Base-by-base conservation (phyloP, 2,888 invertebrate species). In the Noctua pronuba region DNA sequence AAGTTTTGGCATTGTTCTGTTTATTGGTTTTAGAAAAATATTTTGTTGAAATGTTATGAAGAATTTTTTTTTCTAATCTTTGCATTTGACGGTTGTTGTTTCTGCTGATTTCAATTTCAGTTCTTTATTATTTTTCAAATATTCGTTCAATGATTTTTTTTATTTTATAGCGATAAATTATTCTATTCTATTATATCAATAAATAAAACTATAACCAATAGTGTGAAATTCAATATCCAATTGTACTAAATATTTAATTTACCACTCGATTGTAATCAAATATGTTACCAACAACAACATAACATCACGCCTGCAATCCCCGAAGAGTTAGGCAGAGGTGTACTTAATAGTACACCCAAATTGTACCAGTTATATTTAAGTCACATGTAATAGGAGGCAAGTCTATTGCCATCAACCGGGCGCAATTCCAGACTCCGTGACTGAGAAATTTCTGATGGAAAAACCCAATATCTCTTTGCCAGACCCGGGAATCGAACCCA, bases 11-110 rank as follows among this genome's bases (percentile, higher is more conserved):
- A 68, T 68, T 80, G n/a, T 71, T 46, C 44, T 77, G 38, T 41
- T 49, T 68, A 66, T 66, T 77, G 44, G 16, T 62, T 83, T 83
- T 18, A n/a, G 60, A 77, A 69, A 62, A 68, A 77, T 35, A 18
- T 49, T 67, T 2, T 5, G 21, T 55, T 58, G 8, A 58, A 58
- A 49, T 1, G 11, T 65, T n/a, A 16, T 52, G 21, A 24, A 62
- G n/a, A 35, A 3, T 69, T 79, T 78, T 38, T 58, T 31, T 21
- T 21, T 49, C 28, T 49, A 60, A 52, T 46, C 38, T 80, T 66
- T 74, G 55, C 13, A 18, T 80, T 1, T 58, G 58, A 60, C 41
- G 58, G 41, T 18, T 1, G 18, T 74, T 79, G 75, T 75, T 81
- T 66, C 10, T 41, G 0, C 3, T 66, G 18, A 21, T 80, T 66